Percentiles rank a stretch among this genome's conserved stretches.
Conservation (phyloP, 2,113 vertebrate genomes). For the Microcebus jonahi region DNA sequence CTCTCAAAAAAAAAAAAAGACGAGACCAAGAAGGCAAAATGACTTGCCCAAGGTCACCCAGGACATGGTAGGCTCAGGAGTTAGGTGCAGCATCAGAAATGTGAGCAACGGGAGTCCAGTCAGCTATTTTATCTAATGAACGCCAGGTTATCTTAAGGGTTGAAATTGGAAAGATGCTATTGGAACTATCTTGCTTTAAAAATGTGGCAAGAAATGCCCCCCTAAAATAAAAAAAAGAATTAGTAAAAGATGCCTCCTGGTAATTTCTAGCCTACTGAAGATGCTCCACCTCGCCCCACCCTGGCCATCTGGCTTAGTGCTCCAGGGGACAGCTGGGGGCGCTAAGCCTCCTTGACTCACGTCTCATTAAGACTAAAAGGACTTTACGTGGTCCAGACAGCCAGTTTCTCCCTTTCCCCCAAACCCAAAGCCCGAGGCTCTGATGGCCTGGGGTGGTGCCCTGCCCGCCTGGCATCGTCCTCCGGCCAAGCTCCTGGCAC, state of each 20-base stretch:
- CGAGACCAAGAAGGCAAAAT: not conserved
- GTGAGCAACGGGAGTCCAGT: not conserved
- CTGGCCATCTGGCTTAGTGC: not conserved
- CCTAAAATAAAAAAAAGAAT: not conserved
- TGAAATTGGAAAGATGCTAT: not conserved
- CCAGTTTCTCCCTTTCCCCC: not conserved
- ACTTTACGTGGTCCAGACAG: not conserved
- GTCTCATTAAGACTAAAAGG: not conserved
- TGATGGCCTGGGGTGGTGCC: not conserved
- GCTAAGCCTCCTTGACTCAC: not conserved
- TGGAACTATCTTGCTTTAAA: conserved; percentile 6
- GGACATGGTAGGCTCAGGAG: not conserved
- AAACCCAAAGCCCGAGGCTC: not conserved
- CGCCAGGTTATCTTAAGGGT: not conserved
- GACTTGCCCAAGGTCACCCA: not conserved
- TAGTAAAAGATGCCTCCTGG: not conserved
- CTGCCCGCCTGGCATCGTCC: too few relatives aligned
- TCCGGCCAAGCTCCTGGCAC: not conserved
- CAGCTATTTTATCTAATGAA: not conserved
- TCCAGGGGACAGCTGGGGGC: not conserved
- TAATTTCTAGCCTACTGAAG: not conserved
- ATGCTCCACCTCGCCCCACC: fast-evolving
- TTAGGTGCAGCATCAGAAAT: not conserved
- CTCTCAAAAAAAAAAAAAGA: too few relatives aligned
- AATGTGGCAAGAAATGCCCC: not conserved